Evolutionary conservation across 2,797 vertebrate species (phyloP).

Genomic region (Danio tinwini): DNA sequence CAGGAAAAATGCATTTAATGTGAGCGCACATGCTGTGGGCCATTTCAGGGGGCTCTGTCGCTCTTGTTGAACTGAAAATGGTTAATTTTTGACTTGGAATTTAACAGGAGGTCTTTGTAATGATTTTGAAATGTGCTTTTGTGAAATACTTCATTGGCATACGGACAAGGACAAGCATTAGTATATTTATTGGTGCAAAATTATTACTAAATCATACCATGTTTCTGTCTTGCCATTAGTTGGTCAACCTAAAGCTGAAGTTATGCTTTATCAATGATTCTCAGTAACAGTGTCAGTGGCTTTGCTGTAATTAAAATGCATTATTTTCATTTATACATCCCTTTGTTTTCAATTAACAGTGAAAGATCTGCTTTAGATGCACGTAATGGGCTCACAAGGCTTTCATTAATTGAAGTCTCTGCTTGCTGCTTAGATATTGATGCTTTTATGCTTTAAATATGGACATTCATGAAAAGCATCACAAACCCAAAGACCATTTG

Average conservation of each 20-base stretch:
- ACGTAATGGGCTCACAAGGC: conserved; percentile 2
- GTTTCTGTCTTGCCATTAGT: not conserved
- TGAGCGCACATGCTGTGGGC: not conserved
- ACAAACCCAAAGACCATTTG: not conserved
- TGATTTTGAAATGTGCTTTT: not conserved
- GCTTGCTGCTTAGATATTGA: not conserved
- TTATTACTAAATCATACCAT: not conserved
- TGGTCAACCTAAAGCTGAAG: not conserved
- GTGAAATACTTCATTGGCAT: not conserved
- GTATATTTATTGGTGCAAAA: too few species aligned
- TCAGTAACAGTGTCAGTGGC: not conserved
- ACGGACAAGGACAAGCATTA: not conserved
- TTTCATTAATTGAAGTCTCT: not conserved
- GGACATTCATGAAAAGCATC: not conserved
- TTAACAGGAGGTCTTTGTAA: not conserved
- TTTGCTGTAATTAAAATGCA: conserved; percentile 12
- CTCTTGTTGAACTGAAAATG: not conserved
- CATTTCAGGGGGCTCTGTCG: not conserved
- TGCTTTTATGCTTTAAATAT: conserved; percentile 23
- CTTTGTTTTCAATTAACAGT: conserved; percentile 8
- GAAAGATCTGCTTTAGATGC: not conserved
- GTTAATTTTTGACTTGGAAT: not conserved
- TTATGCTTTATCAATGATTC: not conserved
- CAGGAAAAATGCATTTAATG: not conserved
- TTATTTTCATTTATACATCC: not conserved